Evolutionary conservation across 2,113 vertebrate genomes (phyloP).

Genomic region (Apteryx owenii): DNA sequence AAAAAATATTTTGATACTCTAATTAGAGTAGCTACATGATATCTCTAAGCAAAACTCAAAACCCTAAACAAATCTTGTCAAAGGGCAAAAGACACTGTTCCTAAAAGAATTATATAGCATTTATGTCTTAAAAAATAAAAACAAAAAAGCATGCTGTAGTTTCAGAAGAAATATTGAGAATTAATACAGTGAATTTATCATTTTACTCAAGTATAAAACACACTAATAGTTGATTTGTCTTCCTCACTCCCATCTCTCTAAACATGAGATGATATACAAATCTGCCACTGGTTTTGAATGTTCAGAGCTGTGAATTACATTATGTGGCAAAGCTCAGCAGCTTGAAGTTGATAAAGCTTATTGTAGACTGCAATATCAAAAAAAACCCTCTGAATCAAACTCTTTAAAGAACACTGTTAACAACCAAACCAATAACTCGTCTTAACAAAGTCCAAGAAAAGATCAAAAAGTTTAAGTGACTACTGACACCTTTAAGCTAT

Average conservation of each 20-base stretch:
- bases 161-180: constrained; percentile 6
- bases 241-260: neutral
- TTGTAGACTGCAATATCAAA: neutral
- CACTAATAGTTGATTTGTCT: neutral
- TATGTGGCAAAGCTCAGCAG: neutral
- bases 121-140: neutral
- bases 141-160: neutral
- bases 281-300: neutral
- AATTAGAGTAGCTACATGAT: neutral
- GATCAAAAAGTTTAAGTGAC: neutral
- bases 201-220: neutral
- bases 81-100: neutral
- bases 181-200: neutral
- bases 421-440: neutral
- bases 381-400: neutral
- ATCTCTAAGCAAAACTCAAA: neutral
- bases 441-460: neutral
- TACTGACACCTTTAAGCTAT: neutral
- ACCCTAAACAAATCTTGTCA: neutral
- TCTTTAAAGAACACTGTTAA: constrained; percentile 3
- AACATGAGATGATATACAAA: neutral
- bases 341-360: neutral
- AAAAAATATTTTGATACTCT: neutral
- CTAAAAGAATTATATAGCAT: neutral
- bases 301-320: neutral